Conservation (phyloP, 2,888 invertebrate species). For the Reticulitermes lucifugus region DNA sequence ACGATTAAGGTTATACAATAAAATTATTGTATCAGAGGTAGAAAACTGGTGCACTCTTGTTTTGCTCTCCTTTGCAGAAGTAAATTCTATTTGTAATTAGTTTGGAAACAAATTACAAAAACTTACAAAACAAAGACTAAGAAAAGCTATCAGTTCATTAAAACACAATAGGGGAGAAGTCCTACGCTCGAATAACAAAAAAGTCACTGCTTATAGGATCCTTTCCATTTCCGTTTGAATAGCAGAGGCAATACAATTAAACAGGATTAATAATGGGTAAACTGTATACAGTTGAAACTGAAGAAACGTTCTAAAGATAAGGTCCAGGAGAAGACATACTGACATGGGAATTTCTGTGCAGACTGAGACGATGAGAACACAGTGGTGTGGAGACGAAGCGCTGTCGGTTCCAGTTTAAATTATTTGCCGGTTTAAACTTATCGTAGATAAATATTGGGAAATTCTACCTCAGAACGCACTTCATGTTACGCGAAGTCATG, state of each 20-base stretch:
- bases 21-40: neutral
- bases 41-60: neutral
- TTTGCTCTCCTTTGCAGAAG: neutral
- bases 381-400: no score
- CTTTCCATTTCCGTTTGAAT: neutral
- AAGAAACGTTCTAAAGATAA: no score
- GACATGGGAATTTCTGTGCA: no score
- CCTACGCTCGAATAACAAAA: neutral
- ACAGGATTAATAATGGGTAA: neutral
- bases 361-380: no score
- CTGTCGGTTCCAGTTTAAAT: no score
- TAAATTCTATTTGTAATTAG: neutral
- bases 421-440: no score
- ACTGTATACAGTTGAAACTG: no score
- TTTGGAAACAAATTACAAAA: neutral
- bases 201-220: neutral
- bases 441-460: no score
- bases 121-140: neutral
- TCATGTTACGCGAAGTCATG: no score
- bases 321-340: no score
- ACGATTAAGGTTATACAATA: neutral
- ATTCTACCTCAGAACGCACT: no score
- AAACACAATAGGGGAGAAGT: neutral
- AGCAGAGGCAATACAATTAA: neutral
- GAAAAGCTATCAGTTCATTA: neutral